Conservation (phyloP, 2,797 vertebrate species). For the Sandelia bainsii region DNA sequence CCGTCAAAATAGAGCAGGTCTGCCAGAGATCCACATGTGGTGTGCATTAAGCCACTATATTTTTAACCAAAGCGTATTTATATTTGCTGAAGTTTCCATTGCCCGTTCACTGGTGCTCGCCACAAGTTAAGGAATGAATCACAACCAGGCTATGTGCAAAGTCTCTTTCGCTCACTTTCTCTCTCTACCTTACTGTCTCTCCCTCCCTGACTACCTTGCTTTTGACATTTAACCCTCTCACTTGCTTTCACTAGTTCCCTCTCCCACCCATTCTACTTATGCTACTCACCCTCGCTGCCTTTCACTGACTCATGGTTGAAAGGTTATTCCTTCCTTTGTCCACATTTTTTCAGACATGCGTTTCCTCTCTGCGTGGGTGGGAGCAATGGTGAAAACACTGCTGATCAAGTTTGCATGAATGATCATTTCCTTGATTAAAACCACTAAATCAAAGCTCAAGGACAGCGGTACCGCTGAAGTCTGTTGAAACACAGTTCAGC, state of each 20-base stretch:
- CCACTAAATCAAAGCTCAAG: conserved; percentile 55
- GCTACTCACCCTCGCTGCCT: conserved; percentile 15
- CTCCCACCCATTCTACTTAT: conserved; percentile 12
- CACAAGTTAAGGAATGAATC: conserved; percentile 88
- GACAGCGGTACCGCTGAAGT: conserved; percentile 21
- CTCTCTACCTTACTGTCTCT: conserved; percentile 52
- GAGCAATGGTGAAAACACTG: conserved; percentile 40
- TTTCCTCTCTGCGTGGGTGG: conserved; percentile 68
- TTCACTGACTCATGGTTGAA: conserved; percentile 35
- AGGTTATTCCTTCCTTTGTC: conserved; percentile 35
- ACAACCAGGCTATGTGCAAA: conserved; percentile 81
- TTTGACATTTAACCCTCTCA: conserved; percentile 63
- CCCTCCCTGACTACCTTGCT: conserved; percentile 39
- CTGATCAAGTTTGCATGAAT: conserved; percentile 70
- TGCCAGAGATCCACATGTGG: conserved; percentile 88
- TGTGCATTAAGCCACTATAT: conserved; percentile 89
- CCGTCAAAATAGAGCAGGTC: conserved; percentile 84
- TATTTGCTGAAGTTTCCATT: conserved; percentile 90
- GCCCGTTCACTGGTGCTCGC: conserved; percentile 84
- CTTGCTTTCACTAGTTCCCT: conserved; percentile 40
- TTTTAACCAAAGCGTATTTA: conserved; percentile 91
- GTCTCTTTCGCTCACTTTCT: conserved; percentile 74
- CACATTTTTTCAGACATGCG: conserved; percentile 34
- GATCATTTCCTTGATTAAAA: conserved; percentile 72
- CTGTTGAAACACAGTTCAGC: conserved; percentile 21